These are phyloP conservation scores for Cheirogaleus medius DNA, from an alignment of 2,113 vertebrate genomes.

Conservation along the genomic window DNA sequence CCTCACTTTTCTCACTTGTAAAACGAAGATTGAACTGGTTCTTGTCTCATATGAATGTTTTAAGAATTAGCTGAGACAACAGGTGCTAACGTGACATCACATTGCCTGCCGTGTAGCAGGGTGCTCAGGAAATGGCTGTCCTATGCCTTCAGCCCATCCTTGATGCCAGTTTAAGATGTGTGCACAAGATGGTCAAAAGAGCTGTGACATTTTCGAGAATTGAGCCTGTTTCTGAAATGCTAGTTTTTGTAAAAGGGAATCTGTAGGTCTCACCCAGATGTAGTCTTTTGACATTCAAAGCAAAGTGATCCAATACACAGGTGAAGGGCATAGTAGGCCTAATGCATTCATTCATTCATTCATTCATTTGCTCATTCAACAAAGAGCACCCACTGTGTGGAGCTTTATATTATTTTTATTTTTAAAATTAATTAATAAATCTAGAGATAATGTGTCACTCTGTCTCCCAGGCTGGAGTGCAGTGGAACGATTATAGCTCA, in stretches of 20 bases:
- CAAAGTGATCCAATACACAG: background rate
- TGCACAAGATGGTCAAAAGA: background rate
- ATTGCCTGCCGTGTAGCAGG: background rate
- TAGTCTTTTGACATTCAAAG: background rate
- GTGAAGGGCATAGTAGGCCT: background rate
- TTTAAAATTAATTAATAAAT: too few relatives aligned
- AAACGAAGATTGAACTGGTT: background rate
- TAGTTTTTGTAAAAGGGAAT: background rate
- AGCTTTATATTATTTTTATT: background rate
- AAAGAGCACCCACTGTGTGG: background rate
- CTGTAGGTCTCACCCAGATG: background rate
- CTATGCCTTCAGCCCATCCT: background rate
- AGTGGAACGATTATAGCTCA: too few relatives aligned
- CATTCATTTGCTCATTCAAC: background rate
- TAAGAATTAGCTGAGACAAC: background rate
- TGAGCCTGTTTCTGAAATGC: background rate
- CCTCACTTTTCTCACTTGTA: background rate
- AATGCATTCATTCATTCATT: background rate
- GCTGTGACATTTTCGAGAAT: background rate
- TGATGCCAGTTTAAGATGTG: background rate
- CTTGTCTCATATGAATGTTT: background rate
- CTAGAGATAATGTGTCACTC: too few relatives aligned
- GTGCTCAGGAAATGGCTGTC: background rate
- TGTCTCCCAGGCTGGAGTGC: too few relatives aligned
- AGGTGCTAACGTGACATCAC: background rate